Conservation (phyloP, 2,113 vertebrate species). For the Tyto alba region DNA sequence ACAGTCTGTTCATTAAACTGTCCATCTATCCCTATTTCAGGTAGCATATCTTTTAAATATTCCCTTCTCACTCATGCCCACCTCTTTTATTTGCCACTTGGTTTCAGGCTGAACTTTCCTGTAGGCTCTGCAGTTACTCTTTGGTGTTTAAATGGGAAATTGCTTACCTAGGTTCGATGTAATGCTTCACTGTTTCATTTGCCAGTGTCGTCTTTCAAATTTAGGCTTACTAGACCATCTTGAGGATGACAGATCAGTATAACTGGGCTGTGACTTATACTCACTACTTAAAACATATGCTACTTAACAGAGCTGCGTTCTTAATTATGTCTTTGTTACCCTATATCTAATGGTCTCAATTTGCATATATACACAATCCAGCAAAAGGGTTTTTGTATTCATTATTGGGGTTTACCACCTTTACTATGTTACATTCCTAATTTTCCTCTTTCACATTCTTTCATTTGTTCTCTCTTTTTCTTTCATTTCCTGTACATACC, state of each 20-base stretch:
- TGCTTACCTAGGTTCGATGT: not conserved
- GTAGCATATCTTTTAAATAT: not conserved
- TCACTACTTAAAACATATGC: fast-evolving
- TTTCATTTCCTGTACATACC: not conserved
- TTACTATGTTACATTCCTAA: not conserved
- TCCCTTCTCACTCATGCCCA: not conserved
- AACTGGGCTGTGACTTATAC: not conserved
- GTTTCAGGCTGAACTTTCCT: not conserved
- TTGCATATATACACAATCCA: not conserved
- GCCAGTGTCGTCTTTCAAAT: not conserved
- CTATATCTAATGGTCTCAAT: not conserved
- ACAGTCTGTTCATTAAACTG: not conserved
- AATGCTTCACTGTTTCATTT: not conserved
- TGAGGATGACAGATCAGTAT: not conserved
- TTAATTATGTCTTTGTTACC: not conserved
- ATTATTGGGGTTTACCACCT: not conserved
- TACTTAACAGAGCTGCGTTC: not conserved
- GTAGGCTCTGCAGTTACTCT: not conserved
- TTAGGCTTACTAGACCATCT: not conserved
- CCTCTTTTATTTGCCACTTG: not conserved
- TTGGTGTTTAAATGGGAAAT: not conserved
- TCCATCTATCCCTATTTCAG: not conserved
- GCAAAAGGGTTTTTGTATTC: not conserved
- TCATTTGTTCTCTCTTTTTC: not conserved
- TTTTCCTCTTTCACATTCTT: not conserved